Percentiles rank a stretch among this genome's conserved stretches.
phyloP scores from a whole-genome alignment of 2,113 vertebrate species.

The Oxygymnocypris stewartii region DNA sequence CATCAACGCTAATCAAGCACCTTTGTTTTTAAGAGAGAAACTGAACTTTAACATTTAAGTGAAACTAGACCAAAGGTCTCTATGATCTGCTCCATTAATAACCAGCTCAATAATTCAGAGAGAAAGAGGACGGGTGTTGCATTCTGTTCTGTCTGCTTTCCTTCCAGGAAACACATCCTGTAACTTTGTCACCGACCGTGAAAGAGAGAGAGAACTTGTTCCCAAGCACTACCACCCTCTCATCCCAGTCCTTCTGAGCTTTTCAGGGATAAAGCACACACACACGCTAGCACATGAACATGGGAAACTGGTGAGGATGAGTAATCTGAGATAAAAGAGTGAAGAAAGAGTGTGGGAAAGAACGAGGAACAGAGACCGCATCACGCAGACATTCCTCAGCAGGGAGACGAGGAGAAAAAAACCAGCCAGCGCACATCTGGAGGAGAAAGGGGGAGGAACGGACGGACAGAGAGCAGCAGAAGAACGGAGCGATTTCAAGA shows the following conservation, averaged over 20 bases:
- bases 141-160: constrained; percentile 80
- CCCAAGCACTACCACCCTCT: neutral
- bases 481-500: too few relatives aligned
- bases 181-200: constrained; percentile 73
- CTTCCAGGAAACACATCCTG: constrained; percentile 99
- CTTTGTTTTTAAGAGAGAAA: too few relatives aligned
- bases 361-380: constrained; percentile 7
- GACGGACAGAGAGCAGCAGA: constrained; percentile 4
- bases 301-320: neutral
- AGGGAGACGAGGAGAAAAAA: constrained; percentile 38
- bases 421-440: constrained; percentile 25
- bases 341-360: neutral
- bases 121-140: constrained; percentile 66
- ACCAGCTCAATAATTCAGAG: constrained; percentile 5
- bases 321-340: neutral
- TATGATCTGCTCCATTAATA: neutral
- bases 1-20: neutral
- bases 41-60: neutral
- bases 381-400: constrained; percentile 39
- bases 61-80: too few relatives aligned
- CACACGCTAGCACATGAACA: neutral
- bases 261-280: constrained; percentile 20
- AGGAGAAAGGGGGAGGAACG: constrained; percentile 19
- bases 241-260: constrained; percentile 18
- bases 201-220: constrained; percentile 51